Base-by-base conservation (phyloP, 2,888 invertebrate species). In the Mythimna impura region DNA sequence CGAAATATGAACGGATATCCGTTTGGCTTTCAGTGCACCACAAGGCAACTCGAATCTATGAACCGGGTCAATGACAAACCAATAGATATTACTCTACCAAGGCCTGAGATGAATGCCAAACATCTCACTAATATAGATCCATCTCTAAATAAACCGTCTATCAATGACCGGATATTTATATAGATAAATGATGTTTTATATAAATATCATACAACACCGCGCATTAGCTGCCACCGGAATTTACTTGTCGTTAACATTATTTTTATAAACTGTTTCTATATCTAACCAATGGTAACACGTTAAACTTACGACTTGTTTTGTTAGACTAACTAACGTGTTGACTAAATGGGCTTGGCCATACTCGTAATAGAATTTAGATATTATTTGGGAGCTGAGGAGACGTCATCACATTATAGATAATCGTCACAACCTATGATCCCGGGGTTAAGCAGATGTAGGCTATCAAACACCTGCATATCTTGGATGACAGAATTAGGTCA, bases 41-140 rank as follows among this genome's bases (percentile, higher is more conserved):
- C 78, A 74, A 75, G 60, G 70, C 57, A 50, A 40, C 22, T 63
- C 40, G 25, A 50, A 50, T 22, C 57, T 66, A 64, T 66, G 52
- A 79, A 78, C 20, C 34, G 10, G 80, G 79, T 79, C 79, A 79
- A 62, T 79, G 76, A 57, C 64, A 71, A 76, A 67, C 52, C n/a
- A 60, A 40, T 60, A 40, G 55, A 63, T 40, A 78, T 62, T 64
- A 57, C 52, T 64, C 22, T 25, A 30, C 50, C 58, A 78, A 73
- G 69, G 64, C 64, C 57, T 17, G 14, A 30, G 55, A 79, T 61
- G 68, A 74, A 78, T 70, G 70, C 62, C 80, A 80, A 69, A 78
- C 70, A 63, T 69, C 12, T 62, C 69, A 47, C 47, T 10, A 14
- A 0, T 63, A 62, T 54, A 69, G 50, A 52, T 65, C 30, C 22